A percentile compares a stretch with the other conserved stretches of the same genome.
Conservation (phyloP, 2,113 vertebrate species). For the Typhlomys cinereus region DNA sequence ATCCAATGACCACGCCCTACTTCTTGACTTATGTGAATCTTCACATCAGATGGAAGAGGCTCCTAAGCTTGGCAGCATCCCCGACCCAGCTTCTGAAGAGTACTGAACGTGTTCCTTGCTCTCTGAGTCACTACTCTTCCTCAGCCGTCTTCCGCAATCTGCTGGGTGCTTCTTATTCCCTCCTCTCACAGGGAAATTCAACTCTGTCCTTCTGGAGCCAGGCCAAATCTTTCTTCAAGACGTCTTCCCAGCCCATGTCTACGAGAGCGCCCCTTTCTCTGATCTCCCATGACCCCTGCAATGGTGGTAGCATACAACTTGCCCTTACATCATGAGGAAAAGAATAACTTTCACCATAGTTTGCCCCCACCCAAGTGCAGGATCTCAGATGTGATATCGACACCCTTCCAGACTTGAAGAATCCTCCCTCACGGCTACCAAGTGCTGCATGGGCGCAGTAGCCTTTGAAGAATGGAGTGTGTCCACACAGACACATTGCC, state of each 20-base stretch:
- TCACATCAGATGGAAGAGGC: too few species aligned
- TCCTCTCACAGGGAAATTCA: not conserved
- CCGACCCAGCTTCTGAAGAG: too few species aligned
- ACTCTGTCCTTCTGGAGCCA: not conserved
- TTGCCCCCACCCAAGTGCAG: not conserved
- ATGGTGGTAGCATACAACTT: too few species aligned
- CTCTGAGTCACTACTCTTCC: not conserved
- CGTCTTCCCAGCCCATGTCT: not conserved
- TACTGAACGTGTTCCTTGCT: too few species aligned
- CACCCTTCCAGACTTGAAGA: not conserved
- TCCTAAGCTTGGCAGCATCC: too few species aligned
- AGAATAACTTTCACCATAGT: too few species aligned
- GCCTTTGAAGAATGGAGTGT: not conserved
- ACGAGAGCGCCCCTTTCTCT: not conserved
- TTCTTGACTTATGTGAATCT: too few species aligned
- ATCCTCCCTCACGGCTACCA: too few species aligned
- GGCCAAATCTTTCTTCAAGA: not conserved
- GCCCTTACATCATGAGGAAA: not conserved
- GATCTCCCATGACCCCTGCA: too few species aligned
- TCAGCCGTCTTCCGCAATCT: not conserved
- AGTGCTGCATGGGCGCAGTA: not conserved
- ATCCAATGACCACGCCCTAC: too few species aligned
- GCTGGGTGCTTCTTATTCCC: not conserved
- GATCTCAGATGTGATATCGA: not conserved
- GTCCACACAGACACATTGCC: not conserved